phyloP scores from a whole-genome alignment of 2,113 vertebrate genomes.

The Hypocryptadius cinnamomeus region DNA sequence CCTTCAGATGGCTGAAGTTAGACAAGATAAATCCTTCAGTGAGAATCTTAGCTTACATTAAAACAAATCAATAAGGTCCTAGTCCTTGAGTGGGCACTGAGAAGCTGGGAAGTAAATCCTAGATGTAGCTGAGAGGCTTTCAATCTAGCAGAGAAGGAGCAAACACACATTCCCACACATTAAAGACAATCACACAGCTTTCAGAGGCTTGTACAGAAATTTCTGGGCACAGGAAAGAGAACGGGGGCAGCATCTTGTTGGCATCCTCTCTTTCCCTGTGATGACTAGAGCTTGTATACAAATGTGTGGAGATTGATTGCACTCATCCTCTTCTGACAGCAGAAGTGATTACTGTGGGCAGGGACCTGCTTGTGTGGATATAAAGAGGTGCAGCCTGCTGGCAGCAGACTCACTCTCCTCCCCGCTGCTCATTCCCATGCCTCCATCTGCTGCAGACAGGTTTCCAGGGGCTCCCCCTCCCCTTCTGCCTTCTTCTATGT shows the following conservation, averaged over 20 bases:
- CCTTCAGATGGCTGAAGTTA: background rate
- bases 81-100: background rate
- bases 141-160: background rate
- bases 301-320: background rate
- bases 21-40: background rate
- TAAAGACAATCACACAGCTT: background rate
- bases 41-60: background rate
- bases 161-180: background rate
- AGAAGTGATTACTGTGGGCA: conserved; percentile 9
- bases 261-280: background rate
- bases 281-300: background rate
- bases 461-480: background rate
- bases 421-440: conserved; percentile 13
- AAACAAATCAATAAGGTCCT: background rate
- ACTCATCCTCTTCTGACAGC: background rate
- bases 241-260: background rate
- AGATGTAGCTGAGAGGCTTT: background rate
- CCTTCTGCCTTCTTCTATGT: background rate
- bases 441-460: conserved; percentile 34
- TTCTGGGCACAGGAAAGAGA: background rate
- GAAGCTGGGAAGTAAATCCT: background rate
- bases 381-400: conserved; percentile 17
- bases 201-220: background rate
- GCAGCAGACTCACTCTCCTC: background rate
- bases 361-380: conserved; percentile 1